Conservation (phyloP, 2,113 vertebrate species). For the Choloepus hoffmanni region DNA sequence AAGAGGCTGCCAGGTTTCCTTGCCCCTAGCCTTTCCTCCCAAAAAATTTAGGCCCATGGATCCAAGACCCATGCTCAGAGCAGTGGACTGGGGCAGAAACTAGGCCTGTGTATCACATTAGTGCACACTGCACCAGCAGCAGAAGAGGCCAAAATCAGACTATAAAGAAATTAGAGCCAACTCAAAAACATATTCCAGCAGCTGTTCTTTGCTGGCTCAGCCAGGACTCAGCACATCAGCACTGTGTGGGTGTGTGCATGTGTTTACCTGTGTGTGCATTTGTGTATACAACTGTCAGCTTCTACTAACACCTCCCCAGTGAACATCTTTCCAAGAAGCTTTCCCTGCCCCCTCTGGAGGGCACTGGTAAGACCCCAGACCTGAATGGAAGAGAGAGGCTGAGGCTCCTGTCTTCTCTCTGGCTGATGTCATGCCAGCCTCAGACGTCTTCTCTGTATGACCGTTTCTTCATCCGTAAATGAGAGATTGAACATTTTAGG, state of each 20-base stretch:
- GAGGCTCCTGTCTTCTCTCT: background rate
- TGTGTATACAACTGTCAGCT: background rate
- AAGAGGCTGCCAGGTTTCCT: background rate
- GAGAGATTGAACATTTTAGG: background rate
- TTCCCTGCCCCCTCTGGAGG: background rate
- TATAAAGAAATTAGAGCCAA: background rate
- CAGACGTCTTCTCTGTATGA: background rate
- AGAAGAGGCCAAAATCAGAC: background rate
- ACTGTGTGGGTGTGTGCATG: background rate
- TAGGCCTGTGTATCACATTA: background rate
- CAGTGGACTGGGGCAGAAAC: no score
- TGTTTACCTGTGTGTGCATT: background rate
- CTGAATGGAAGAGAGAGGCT: background rate
- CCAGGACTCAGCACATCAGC: no score
- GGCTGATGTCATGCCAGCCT: background rate
- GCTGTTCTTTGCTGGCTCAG: no score
- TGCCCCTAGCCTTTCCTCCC: background rate
- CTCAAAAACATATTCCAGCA: background rate
- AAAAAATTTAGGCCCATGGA: no score
- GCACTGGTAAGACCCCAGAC: background rate
- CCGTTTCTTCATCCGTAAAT: background rate
- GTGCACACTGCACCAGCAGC: background rate
- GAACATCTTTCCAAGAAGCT: no score
- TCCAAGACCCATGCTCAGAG: background rate
- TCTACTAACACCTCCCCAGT: background rate